Percentiles rank a stretch among this genome's conserved stretches.
Evolutionary conservation across 2,888 invertebrate species (phyloP).

Genomic region (Rhyacophila evoluta): DNA sequence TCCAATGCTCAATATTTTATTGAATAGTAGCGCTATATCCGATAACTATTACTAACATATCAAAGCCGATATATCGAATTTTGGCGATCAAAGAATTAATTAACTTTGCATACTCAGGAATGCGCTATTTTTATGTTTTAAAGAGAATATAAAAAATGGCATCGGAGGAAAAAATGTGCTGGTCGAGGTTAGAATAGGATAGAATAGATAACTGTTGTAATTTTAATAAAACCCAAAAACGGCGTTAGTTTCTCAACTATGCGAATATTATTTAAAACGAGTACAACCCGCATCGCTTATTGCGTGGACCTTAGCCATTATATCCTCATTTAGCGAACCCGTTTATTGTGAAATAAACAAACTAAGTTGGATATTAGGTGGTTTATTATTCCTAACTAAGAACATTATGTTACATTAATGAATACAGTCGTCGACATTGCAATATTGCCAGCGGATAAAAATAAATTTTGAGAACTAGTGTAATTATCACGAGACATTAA

Average conservation of each 20-base stretch:
- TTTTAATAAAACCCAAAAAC: slow-evolving; percentile 10
- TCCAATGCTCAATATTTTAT: no score
- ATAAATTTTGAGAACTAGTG: no score
- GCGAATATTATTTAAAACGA: slow-evolving; percentile 17
- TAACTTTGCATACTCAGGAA: no score
- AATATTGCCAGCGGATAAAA: no score
- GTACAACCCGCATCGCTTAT: slow-evolving; percentile 1
- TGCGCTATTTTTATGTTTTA: no score
- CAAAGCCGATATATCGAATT: no score
- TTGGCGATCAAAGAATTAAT: no score
- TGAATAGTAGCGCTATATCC: no score
- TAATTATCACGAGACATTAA: no score
- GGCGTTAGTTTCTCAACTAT: background rate
- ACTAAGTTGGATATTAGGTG: background rate
- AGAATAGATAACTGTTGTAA: background rate
- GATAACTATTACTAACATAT: no score
- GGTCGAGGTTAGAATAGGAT: background rate
- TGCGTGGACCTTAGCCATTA: slow-evolving; percentile 14
- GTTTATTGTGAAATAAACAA: slow-evolving; percentile 5
- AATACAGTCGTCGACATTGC: background rate
- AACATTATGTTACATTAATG: background rate
- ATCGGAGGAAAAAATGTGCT: no score
- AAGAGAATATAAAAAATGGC: no score
- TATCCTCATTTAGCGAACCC: slow-evolving; percentile 6
- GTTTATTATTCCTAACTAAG: background rate